A percentile compares a stretch with the other conserved stretches of the same genome.
These are phyloP conservation scores for Melinaea marsaeus DNA, from an alignment of 2,888 invertebrate species.

Conservation along the genomic window DNA sequence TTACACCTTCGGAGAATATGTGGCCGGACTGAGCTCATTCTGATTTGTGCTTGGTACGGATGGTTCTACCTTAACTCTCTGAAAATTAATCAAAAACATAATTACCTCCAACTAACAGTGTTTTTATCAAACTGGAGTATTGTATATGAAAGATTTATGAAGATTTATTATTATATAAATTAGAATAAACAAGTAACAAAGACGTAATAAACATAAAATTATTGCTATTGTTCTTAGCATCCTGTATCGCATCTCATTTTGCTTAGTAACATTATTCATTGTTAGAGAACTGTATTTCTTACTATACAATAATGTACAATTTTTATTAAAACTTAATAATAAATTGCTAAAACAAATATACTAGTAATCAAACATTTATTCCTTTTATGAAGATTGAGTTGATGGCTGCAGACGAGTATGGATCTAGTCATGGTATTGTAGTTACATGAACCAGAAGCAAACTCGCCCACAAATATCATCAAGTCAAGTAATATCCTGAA, in stretches of 20 bases:
- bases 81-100: slow-evolving; percentile 36
- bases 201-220: too few relatives aligned
- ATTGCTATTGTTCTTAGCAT: too few relatives aligned
- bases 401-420: slow-evolving; percentile 91
- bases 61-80: slow-evolving; percentile 52
- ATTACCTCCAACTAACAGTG: not conserved
- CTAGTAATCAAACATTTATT: not conserved
- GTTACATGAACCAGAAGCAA: slow-evolving; percentile 86
- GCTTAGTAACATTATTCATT: not conserved
- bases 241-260: not conserved
- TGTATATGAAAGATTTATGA: not conserved
- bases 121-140: not conserved
- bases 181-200: not conserved
- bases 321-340: not conserved
- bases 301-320: not conserved
- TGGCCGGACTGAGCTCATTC: slow-evolving; percentile 50
- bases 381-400: slow-evolving; percentile 52
- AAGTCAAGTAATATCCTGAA: slow-evolving; percentile 46
- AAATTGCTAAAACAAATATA: not conserved
- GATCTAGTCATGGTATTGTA: slow-evolving; percentile 87
- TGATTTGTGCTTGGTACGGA: slow-evolving; percentile 37
- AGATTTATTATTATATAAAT: too few relatives aligned
- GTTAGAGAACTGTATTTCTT: not conserved
- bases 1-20: slow-evolving; percentile 59
- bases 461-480: slow-evolving; percentile 87